Evolutionary conservation across 2,797 vertebrate species (phyloP).

Genomic region (Crocidura indochinensis): DNA sequence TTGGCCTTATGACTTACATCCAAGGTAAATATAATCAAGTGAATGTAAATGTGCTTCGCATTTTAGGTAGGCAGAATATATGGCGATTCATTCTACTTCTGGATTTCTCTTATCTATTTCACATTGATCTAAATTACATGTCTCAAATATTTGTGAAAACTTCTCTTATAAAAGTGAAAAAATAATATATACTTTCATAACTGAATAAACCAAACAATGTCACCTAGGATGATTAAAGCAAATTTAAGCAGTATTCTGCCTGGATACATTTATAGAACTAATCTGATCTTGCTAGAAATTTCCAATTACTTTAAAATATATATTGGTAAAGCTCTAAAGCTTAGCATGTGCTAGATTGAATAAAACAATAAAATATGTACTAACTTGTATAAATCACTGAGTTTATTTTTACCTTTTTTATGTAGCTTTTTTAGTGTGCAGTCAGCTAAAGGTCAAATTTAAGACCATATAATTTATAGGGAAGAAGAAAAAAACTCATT

Average conservation of each 20-base stretch:
- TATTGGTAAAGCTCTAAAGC: conserved; percentile 84
- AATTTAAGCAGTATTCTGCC: conserved; percentile 71
- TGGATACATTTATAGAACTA: conserved; percentile 77
- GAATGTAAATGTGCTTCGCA: background rate
- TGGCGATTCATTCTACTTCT: conserved; percentile 47
- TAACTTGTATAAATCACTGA: conserved; percentile 68
- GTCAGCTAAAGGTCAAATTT: conserved; percentile 71
- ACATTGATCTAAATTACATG: conserved; percentile 78
- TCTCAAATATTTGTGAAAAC: conserved; percentile 83
- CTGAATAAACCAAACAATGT: conserved; percentile 82
- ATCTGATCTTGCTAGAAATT: conserved; percentile 81
- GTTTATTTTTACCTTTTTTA: conserved; percentile 63
- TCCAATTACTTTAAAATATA: conserved; percentile 86
- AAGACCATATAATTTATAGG: conserved; percentile 1
- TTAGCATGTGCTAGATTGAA: conserved; percentile 72
- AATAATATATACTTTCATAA: conserved; percentile 80
- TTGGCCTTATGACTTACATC: no score
- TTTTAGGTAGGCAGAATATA: background rate
- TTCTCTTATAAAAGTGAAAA: conserved; percentile 80
- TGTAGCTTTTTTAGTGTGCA: conserved; percentile 71
- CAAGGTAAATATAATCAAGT: no score
- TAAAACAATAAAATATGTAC: conserved; percentile 77
- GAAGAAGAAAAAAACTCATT: background rate
- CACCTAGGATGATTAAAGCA: conserved; percentile 86
- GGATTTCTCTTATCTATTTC: conserved; percentile 66